These are phyloP conservation scores for Ailurus styani DNA, from an alignment of 2,113 vertebrate genomes.

Conservation along the genomic window DNA sequence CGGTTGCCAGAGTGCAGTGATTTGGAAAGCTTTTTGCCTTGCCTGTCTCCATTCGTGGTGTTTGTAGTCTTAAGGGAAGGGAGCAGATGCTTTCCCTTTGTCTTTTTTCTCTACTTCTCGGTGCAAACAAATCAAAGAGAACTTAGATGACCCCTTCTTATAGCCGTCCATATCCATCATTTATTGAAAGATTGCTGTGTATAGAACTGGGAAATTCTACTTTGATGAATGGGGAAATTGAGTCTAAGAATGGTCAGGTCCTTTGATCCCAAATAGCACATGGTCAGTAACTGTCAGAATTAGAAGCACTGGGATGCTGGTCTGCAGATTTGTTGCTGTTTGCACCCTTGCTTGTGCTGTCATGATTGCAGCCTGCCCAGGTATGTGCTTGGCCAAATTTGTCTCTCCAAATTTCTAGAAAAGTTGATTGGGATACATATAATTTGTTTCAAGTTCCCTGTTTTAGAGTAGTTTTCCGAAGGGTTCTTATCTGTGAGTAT, in stretches of 20 bases:
- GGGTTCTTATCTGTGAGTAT: background rate
- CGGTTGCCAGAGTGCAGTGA: background rate
- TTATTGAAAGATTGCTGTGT: background rate
- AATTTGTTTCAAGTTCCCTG: background rate
- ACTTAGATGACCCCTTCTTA: background rate
- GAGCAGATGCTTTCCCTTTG: background rate
- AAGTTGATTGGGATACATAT: background rate
- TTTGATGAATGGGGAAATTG: background rate
- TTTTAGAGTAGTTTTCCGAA: background rate
- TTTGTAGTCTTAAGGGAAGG: background rate
- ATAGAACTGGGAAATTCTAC: background rate
- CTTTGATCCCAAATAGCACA: background rate
- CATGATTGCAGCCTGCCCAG: background rate
- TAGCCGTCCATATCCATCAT: background rate
- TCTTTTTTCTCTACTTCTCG: background rate
- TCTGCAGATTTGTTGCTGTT: background rate
- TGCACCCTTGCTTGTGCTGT: rapidly evolving
- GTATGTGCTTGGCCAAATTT: background rate
- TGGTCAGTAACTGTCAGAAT: background rate
- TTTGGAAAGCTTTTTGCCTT: background rate
- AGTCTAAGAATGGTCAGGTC: background rate
- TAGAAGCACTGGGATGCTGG: rapidly evolving
- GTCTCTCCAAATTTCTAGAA: background rate
- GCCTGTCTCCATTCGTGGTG: background rate
- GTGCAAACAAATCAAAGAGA: background rate